Base-by-base conservation (phyloP, 2,797 vertebrate genomes). In the Gila robusta region DNA sequence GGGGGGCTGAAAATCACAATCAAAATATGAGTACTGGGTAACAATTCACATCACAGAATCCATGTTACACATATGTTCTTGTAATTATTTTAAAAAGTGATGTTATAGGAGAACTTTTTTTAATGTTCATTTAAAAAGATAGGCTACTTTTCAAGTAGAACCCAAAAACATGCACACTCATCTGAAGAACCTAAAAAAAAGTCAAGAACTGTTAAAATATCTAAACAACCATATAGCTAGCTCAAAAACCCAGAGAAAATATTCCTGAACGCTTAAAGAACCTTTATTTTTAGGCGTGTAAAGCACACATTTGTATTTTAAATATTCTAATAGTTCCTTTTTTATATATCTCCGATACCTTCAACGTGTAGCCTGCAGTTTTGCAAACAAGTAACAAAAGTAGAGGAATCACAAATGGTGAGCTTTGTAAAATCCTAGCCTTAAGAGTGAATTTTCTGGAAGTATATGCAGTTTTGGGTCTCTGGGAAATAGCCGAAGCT, bases 1-100 rank as follows among this genome's bases (percentile, higher is more conserved):
- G 98, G 92, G 96, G 97, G 83, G 97, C 98, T 99, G 94, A 69
- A 81, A 73, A 87, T 32, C 26, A 83, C 32, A 79, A 41, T n/a
- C 56, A 79, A 69, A 78, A 79, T 16, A 44, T 62, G 14, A 79
- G 39, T 21, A 28, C 69, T 71, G 69, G 37, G 69, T 71, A n/a
- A 41, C 2, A 44, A 35, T 81, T 69, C 5, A 67, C 62, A 67
- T 44, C 6, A 47, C 59, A 79, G 39, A 66, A 73, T 12, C 16
- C 35, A 37, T 1, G 59, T 64, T 64, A 14, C 59, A 64, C 59
- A 64, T 6, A 32, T 35, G 47, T 23, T 74, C 52, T 49, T 76
- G 28, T 76, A 32, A 74, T 74, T 74, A 21, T 32, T 9, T 10
- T 10, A 76, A 54, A 76, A 76, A 35, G 17, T 17, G 26, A 47